phyloP scores from a whole-genome alignment of 2,888 invertebrate genomes.

The Nephrotoma guestfalica region DNA sequence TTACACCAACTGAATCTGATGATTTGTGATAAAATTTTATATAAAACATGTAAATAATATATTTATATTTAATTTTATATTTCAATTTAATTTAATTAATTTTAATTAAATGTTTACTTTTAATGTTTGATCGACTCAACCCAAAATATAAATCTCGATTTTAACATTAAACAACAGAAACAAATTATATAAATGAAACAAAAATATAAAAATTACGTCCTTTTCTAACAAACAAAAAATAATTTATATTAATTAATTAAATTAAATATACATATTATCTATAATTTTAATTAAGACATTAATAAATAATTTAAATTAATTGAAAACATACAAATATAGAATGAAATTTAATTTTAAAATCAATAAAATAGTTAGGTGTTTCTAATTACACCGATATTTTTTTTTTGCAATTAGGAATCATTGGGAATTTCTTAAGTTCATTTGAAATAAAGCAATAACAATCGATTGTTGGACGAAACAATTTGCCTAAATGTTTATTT shows the following conservation, averaged over 20 bases:
- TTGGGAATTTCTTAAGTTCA: background rate
- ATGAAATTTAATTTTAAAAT: background rate
- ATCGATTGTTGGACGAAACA: background rate
- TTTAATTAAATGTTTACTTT: background rate
- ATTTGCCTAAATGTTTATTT: background rate
- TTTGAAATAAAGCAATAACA: background rate
- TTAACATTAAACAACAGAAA: background rate
- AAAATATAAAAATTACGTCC: background rate
- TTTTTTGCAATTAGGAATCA: background rate
- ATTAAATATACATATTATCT: background rate
- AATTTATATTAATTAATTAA: background rate
- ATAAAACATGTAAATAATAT: background rate
- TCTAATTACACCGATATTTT: background rate
- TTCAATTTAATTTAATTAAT: background rate
- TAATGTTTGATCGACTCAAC: background rate
- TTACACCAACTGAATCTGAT: constrained; percentile 29
- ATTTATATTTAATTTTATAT: background rate
- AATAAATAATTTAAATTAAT: background rate
- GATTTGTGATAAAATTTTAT: constrained; percentile 12
- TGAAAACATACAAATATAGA: background rate
- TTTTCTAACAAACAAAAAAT: background rate
- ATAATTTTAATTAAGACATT: background rate
- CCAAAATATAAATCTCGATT: background rate
- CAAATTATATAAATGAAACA: background rate
- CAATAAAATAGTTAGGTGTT: background rate